Conservation (phyloP, 2,888 invertebrate genomes). For the Tinea semifulvella region DNA sequence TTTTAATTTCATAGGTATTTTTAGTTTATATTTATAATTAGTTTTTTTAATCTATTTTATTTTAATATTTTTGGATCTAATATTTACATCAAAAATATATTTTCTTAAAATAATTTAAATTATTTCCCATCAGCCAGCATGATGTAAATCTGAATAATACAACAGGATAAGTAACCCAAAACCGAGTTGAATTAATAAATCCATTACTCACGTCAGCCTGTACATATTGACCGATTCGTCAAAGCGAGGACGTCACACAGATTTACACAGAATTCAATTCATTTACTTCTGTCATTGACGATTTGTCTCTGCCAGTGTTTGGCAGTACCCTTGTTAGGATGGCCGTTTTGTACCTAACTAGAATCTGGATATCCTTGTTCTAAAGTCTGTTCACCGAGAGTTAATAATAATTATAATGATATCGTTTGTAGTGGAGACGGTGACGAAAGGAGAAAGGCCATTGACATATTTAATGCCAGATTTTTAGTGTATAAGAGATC, state of each 20-base stretch:
- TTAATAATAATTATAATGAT: too few relatives aligned
- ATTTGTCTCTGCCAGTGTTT: conserved; percentile 11
- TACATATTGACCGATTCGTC: conserved; percentile 3
- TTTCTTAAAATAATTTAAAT: not conserved
- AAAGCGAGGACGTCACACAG: conserved; percentile 2
- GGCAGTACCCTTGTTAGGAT: conserved; percentile 6
- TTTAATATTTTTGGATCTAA: too few relatives aligned
- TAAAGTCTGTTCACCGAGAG: too few relatives aligned
- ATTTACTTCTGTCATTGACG: conserved; percentile 5
- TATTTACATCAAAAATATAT: too few relatives aligned
- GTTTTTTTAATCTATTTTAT: too few relatives aligned
- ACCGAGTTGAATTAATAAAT: conserved; percentile 1
- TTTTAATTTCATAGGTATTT: too few relatives aligned
- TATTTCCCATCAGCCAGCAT: not conserved
- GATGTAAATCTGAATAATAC: not conserved
- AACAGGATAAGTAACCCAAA: not conserved
- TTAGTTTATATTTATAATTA: too few relatives aligned
- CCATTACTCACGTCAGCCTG: conserved; percentile 5
- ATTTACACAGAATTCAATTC: conserved; percentile 9
- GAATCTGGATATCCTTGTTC: too few relatives aligned
- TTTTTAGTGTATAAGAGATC: too few relatives aligned
- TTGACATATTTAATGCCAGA: too few relatives aligned
- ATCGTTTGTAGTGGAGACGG: too few relatives aligned
- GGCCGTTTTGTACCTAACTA: conserved; percentile 1
- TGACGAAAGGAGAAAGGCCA: too few relatives aligned